A percentile compares a stretch with the other conserved stretches of the same genome.
Evolutionary conservation across 2,113 vertebrate species (phyloP).

Genomic region (Bos taurus): DNA sequence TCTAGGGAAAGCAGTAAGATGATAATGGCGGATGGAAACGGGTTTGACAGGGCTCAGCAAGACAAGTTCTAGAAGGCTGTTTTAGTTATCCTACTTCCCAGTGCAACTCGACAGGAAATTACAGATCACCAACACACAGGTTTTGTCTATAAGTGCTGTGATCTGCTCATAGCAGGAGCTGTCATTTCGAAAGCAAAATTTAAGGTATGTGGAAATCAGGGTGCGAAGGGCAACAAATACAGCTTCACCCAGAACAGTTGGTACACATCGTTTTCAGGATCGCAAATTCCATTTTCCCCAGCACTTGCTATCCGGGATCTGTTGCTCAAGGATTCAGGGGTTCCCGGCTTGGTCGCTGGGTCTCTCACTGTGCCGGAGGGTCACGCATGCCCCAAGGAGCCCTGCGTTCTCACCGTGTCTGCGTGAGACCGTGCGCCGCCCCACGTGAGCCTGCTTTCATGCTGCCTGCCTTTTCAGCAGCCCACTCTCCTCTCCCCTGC

Average conservation of each 20-base stretch:
- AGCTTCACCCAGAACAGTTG: not conserved
- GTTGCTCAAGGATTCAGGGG: not conserved
- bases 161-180: not conserved
- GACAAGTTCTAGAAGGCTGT: not conserved
- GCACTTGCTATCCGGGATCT: not conserved
- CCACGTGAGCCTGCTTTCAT: accelerated
- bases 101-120: not conserved
- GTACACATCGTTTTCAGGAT: not conserved
- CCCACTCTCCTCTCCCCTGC: not conserved
- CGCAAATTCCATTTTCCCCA: not conserved
- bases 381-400: accelerated
- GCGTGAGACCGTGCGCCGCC: not conserved
- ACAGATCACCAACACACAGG: not conserved
- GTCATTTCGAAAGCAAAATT: conserved; percentile 21
- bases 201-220: not conserved
- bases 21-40: not conserved
- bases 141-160: not conserved
- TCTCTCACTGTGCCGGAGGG: not conserved
- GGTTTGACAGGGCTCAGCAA: not conserved
- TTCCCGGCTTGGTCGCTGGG: not conserved
- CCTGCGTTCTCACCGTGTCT: not conserved
- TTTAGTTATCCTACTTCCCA: conserved; percentile 26
- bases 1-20: not conserved
- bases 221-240: not conserved
- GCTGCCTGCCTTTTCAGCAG: not conserved